Percentiles rank a stretch among this genome's conserved stretches.
Evolutionary conservation across 2,113 vertebrate species (phyloP).

Genomic region (Thryonomys swinderianus): DNA sequence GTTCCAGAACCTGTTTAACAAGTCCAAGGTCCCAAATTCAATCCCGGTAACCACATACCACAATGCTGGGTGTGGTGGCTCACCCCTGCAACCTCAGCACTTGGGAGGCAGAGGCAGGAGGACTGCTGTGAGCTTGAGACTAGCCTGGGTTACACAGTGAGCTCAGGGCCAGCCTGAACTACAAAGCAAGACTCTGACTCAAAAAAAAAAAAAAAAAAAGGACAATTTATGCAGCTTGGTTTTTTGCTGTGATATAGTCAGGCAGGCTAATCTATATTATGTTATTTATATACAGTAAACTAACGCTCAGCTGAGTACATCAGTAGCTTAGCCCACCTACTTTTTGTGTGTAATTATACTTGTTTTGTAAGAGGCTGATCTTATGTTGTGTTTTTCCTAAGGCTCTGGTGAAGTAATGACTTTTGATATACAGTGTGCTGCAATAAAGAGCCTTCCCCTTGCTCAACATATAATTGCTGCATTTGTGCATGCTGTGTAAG

Average conservation of each 20-base stretch:
- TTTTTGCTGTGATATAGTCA: constrained; percentile 48
- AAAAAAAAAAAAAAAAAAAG: no score
- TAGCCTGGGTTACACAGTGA: no score
- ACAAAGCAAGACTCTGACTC: no score
- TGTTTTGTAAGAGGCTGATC: constrained; percentile 71
- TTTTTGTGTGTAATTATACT: constrained; percentile 70
- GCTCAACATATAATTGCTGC: constrained; percentile 81
- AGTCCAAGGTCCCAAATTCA: no score
- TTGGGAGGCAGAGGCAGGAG: no score
- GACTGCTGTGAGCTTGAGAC: no score
- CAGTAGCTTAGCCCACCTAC: constrained; percentile 63
- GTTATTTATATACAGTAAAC: constrained; percentile 68
- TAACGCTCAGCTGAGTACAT: constrained; percentile 55
- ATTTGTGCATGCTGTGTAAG: constrained; percentile 80
- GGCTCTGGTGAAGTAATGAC: constrained; percentile 56
- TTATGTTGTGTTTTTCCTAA: constrained; percentile 64
- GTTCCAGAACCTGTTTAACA: no score
- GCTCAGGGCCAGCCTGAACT: no score
- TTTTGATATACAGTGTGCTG: constrained; percentile 73
- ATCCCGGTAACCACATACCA: no score
- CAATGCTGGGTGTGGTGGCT: no score
- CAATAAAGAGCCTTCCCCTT: constrained; percentile 75
- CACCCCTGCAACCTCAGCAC: no score
- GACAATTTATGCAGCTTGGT: constrained; percentile 44
- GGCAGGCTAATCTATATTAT: constrained; percentile 52